These are phyloP conservation scores for Agrochola lychnidis DNA, from an alignment of 2,888 invertebrate species.

Conservation along the genomic window DNA sequence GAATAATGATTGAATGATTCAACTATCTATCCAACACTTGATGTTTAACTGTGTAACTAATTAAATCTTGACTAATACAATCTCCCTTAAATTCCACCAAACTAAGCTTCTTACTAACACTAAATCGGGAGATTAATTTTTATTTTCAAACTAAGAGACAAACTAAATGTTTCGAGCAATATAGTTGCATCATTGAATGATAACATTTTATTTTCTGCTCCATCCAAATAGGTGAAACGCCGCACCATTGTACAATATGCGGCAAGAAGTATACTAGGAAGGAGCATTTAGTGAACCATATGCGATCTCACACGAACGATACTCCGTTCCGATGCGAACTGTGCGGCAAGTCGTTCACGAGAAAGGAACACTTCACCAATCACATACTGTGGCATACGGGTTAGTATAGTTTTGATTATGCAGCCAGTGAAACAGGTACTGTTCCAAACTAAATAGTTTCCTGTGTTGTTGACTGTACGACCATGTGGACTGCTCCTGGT, in stretches of 20 bases:
- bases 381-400: slow-evolving; percentile 97
- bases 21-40: slow-evolving; percentile 80
- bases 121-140: slow-evolving; percentile 62
- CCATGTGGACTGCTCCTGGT: slow-evolving; percentile 62
- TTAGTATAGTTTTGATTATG: slow-evolving; percentile 83
- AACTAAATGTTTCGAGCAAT: slow-evolving; percentile 78
- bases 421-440: slow-evolving; percentile 43
- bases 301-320: slow-evolving; percentile 96
- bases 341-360: slow-evolving; percentile 96
- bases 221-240: slow-evolving; percentile 93
- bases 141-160: slow-evolving; percentile 68
- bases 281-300: slow-evolving; percentile 96
- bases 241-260: slow-evolving; percentile 96
- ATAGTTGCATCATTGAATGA: slow-evolving; percentile 90
- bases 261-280: slow-evolving; percentile 97
- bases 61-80: slow-evolving; percentile 66
- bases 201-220: slow-evolving; percentile 89
- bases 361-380: slow-evolving; percentile 97
- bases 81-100: slow-evolving; percentile 64
- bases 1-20: slow-evolving; percentile 87
- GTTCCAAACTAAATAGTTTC: slow-evolving; percentile 32
- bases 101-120: slow-evolving; percentile 65
- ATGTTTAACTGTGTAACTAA: slow-evolving; percentile 61
- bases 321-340: slow-evolving; percentile 96
- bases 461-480: slow-evolving; percentile 45